phyloP scores from a whole-genome alignment of 2,888 invertebrate genomes.

The Cetonia aurata region DNA sequence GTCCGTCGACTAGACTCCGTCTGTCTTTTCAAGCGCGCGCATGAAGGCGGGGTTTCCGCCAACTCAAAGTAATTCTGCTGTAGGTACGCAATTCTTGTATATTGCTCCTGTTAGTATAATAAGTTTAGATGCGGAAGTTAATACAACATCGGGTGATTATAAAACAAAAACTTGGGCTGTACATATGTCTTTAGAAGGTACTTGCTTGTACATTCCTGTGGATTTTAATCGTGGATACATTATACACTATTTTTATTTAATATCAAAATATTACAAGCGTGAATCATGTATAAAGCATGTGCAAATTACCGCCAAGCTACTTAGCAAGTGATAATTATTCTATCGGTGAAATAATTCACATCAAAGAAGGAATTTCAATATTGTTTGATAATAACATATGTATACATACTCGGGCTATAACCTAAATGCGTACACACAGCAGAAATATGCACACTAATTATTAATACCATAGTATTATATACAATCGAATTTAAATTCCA shows the following conservation, averaged over 20 bases:
- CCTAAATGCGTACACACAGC: not conserved
- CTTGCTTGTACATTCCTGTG: not conserved
- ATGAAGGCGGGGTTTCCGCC: no score
- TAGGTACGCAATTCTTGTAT: no score
- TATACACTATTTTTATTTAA: conserved; percentile 8
- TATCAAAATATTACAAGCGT: conserved; percentile 14
- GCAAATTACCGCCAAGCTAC: conserved; percentile 6
- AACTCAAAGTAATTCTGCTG: no score
- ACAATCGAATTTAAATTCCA: no score
- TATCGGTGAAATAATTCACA: conserved; percentile 27
- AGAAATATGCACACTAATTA: not conserved
- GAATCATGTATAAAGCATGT: conserved; percentile 14
- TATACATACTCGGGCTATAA: not conserved
- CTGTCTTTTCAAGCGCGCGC: no score
- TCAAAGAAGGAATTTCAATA: conserved; percentile 25
- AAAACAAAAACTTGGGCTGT: no score
- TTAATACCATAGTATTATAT: no score
- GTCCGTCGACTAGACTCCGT: no score
- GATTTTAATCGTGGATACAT: not conserved
- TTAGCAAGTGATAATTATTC: conserved; percentile 24
- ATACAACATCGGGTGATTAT: no score
- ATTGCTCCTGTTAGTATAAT: no score
- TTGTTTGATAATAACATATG: not conserved
- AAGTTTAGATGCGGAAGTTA: no score
- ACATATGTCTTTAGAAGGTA: not conserved